These are phyloP conservation scores for Microplitis demolitor DNA, from an alignment of 1,140 invertebrate genomes.

Conservation along the genomic window DNA sequence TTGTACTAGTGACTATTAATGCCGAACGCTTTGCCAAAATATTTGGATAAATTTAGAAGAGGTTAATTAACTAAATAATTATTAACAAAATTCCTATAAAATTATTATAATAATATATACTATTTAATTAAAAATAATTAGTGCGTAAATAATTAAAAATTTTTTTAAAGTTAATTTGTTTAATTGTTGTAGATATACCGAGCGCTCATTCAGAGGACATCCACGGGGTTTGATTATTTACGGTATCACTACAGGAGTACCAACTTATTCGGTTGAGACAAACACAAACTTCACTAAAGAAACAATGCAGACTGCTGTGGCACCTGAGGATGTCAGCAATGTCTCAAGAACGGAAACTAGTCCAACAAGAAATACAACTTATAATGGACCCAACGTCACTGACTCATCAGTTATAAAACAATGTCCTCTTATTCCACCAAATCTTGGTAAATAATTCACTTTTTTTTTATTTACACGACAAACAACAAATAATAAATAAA, in stretches of 20 bases:
- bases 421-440: slow-evolving; percentile 58
- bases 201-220: slow-evolving; percentile 46
- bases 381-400: slow-evolving; percentile 17
- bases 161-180: background rate
- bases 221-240: slow-evolving; percentile 56
- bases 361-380: slow-evolving; percentile 5
- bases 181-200: slow-evolving; percentile 46
- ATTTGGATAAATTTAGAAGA: no score
- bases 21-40: no score
- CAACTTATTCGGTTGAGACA: slow-evolving; percentile 33
- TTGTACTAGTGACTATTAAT: no score
- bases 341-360: slow-evolving; percentile 37
- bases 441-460: slow-evolving; percentile 52
- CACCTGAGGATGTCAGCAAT: slow-evolving; percentile 35
- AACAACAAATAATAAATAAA: background rate
- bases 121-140: no score
- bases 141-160: no score
- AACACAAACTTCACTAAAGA: slow-evolving; percentile 43
- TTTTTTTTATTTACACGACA: background rate
- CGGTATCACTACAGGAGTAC: slow-evolving; percentile 38
- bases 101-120: no score
- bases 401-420: slow-evolving; percentile 30
- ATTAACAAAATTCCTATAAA: no score
- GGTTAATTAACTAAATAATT: no score
- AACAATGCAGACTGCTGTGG: slow-evolving; percentile 20